Evolutionary conservation across 2,888 invertebrate genomes (phyloP), one percentile per base, ranked within the genome.

Genomic region (Pogonocherus hispidulus): DNA sequence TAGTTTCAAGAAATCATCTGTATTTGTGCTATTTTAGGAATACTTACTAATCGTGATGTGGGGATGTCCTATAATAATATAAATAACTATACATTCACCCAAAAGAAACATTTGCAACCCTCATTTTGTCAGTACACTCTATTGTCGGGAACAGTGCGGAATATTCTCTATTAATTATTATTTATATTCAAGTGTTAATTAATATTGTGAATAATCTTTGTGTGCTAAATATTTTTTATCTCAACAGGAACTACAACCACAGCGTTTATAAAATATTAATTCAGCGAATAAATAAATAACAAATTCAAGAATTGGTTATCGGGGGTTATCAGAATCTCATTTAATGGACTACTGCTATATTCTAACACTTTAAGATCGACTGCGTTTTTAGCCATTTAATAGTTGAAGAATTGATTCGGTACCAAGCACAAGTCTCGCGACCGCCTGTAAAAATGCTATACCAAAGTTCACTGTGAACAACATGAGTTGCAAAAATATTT

Each of bases 321-420:
- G 3, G 32, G 23, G 59, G 59, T 32, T 59, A 59, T 59, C 59
- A 19, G 27, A 46, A 23, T 47, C 11, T 14, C 19, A n/a, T 47
- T 46, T 23, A 56, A 27, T 57, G 6, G 27, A 27, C 16, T 32
- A 16, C 27, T 3, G 14, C 27, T 32, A 54, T 35, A 18, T 18
- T 18, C 18, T 14, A 23, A 51, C 22, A 22, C 14, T 51, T 14
- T 23, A 23, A 32, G 52, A 52, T 55, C 19, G 18, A 16, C 37
- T 41, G 35, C 23, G 44, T 44, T n/a, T 44, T 27, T 46, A 22
- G 20, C 5, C 22, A 19, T 16, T 9, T 59, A 22, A 44, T 37
- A 59, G 56, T 56, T 23, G 16, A 20, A 57, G 46, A n/a, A 62
- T 20, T 62, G 62, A 51, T 37, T 62, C 51, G 62, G 51, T 62